Conservation (phyloP, 2,888 invertebrate species). For the Agrotis segetum region DNA sequence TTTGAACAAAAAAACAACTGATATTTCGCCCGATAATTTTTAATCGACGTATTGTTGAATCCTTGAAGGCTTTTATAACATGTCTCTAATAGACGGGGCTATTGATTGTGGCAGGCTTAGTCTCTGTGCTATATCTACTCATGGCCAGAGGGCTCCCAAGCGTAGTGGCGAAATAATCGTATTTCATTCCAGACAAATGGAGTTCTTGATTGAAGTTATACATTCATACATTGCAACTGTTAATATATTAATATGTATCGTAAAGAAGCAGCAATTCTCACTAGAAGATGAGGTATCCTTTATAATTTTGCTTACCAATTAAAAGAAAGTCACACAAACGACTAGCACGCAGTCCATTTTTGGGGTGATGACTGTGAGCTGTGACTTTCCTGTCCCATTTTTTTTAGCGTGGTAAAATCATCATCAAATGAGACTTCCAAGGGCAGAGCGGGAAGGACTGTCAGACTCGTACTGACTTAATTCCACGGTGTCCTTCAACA, state of each 20-base stretch:
- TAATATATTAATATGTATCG: slow-evolving; percentile 6
- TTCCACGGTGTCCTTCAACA: too few relatives aligned
- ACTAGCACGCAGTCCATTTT: too few relatives aligned
- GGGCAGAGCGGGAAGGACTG: too few relatives aligned
- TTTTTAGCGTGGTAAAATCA: too few relatives aligned
- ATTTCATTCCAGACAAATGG: slow-evolving; percentile 48
- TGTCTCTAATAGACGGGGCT: background rate
- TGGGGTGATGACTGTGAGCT: too few relatives aligned
- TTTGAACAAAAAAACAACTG: too few relatives aligned
- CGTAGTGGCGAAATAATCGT: slow-evolving; percentile 47
- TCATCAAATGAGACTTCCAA: too few relatives aligned
- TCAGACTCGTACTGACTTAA: too few relatives aligned
- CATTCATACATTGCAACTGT: slow-evolving; percentile 19
- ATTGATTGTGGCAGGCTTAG: background rate
- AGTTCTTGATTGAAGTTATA: slow-evolving; percentile 50
- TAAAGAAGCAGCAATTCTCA: background rate
- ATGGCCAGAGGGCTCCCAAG: background rate
- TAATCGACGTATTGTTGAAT: too few relatives aligned
- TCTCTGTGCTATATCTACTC: slow-evolving; percentile 28
- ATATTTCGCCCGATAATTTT: too few relatives aligned
- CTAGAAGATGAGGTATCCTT: background rate
- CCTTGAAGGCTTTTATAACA: background rate
- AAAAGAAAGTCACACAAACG: too few relatives aligned
- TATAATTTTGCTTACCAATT: background rate
- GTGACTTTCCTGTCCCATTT: too few relatives aligned